A percentile compares a stretch with the other conserved stretches of the same genome.
phyloP scores from a whole-genome alignment of 2,888 invertebrate genomes.

The Scrobipalpa atriplicella region DNA sequence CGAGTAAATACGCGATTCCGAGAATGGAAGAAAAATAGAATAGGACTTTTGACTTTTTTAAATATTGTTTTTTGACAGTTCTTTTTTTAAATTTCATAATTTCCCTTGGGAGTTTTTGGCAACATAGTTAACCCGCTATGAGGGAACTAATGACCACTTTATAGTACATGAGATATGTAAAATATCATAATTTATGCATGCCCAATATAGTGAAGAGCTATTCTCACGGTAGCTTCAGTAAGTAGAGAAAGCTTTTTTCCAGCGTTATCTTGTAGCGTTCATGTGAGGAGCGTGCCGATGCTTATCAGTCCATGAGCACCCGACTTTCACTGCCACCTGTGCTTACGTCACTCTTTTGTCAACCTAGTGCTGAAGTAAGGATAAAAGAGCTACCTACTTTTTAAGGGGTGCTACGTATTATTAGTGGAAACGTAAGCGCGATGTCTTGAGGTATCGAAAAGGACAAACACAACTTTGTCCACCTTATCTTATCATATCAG shows the following conservation, averaged over 20 bases:
- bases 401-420: not conserved
- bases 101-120: too few species aligned
- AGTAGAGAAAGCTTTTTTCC: slow-evolving; percentile 60
- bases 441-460: not conserved
- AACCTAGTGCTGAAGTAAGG: slow-evolving; percentile 37
- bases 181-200: not conserved
- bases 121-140: too few species aligned
- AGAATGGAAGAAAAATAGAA: too few species aligned
- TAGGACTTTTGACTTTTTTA: too few species aligned
- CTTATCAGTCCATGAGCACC: slow-evolving; percentile 72
- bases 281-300: slow-evolving; percentile 77
- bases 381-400: too few species aligned
- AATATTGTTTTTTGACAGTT: too few species aligned
- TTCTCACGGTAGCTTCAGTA: slow-evolving; percentile 69
- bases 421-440: not conserved
- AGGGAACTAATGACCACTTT: too few species aligned
- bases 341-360: slow-evolving; percentile 21
- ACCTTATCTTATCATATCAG: too few species aligned
- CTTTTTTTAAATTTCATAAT: too few species aligned
- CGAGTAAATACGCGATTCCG: too few species aligned
- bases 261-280: slow-evolving; percentile 73
- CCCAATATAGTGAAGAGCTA: slow-evolving; percentile 37
- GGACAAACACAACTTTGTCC: too few species aligned
- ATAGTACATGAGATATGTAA: too few species aligned
- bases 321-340: slow-evolving; percentile 62